Percentiles rank a stretch among this genome's conserved stretches.
Evolutionary conservation across 2,797 vertebrate species (phyloP).

Genomic region (Staurois parvus): DNA sequence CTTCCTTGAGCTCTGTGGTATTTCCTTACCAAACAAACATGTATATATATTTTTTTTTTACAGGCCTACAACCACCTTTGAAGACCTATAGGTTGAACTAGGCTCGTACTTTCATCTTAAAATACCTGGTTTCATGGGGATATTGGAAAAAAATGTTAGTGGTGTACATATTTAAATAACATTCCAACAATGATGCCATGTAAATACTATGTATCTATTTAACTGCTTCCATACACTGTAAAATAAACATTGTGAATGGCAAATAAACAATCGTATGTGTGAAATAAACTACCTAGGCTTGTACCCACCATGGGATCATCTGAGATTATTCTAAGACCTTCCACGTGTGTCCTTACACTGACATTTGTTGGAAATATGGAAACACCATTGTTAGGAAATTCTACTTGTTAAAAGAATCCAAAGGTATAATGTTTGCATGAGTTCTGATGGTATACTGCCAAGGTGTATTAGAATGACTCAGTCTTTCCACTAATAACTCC

Average conservation of each 20-base stretch:
- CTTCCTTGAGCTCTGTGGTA: conserved; percentile 2
- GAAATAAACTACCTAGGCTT: neutral
- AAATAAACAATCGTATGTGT: neutral
- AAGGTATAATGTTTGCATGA: no score
- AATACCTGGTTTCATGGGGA: neutral
- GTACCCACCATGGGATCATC: neutral
- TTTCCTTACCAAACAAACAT: neutral
- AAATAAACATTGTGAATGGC: neutral
- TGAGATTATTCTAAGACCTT: neutral
- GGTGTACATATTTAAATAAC: neutral
- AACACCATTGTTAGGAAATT: no score
- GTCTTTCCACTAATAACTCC: no score
- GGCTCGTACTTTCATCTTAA: neutral
- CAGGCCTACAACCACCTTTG: neutral
- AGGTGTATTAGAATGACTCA: no score
- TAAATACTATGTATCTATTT: neutral
- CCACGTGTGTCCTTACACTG: no score
- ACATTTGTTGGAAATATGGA: no score
- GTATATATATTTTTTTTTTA: neutral
- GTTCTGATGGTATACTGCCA: no score
- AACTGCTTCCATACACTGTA: neutral
- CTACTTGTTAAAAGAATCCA: no score
- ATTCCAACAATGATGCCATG: neutral
- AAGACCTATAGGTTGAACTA: neutral
- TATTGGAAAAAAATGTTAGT: neutral